A percentile compares a stretch with the other conserved stretches of the same genome.
phyloP scores from a whole-genome alignment of 2,888 invertebrate species.

The Clanis bilineata region DNA sequence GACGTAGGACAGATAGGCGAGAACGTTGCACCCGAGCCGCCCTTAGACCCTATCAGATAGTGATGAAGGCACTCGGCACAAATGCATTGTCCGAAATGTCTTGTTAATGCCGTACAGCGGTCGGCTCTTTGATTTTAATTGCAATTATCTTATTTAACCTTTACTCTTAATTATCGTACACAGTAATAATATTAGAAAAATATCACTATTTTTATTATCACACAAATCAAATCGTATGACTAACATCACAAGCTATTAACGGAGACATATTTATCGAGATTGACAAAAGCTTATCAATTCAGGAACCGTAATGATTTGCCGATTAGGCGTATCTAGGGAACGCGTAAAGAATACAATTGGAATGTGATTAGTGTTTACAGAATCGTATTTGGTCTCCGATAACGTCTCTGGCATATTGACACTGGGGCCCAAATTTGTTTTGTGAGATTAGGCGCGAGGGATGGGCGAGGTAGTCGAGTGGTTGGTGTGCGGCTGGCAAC shows the following conservation, averaged over 20 bases:
- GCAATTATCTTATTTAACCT: constrained; percentile 22
- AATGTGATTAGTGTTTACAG: constrained; percentile 54
- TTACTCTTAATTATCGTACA: constrained; percentile 19
- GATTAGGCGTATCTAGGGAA: constrained; percentile 56
- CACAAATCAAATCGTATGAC: not conserved
- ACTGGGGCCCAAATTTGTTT: constrained; percentile 60
- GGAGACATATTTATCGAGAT: constrained; percentile 21
- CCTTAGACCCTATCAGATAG: constrained; percentile 61
- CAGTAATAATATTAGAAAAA: constrained; percentile 16
- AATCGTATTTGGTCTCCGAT: constrained; percentile 65
- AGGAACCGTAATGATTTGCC: constrained; percentile 48
- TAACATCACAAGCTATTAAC: not conserved
- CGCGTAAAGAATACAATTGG: constrained; percentile 56
- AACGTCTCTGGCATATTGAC: constrained; percentile 65
- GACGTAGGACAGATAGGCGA: constrained; percentile 59
- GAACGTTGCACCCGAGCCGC: constrained; percentile 66
- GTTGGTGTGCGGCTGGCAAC: not conserved
- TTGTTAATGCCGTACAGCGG: constrained; percentile 32
- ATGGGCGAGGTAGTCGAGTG: constrained; percentile 35
- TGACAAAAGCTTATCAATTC: constrained; percentile 46
- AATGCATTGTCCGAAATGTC: constrained; percentile 50
- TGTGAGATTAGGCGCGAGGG: constrained; percentile 63
- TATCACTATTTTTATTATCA: not conserved
- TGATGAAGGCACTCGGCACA: constrained; percentile 34
- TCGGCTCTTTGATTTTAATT: constrained; percentile 36